Percentiles rank a stretch among this genome's conserved stretches.
Conservation (phyloP, 2,888 invertebrate species). For the Zele albiditarsus region DNA sequence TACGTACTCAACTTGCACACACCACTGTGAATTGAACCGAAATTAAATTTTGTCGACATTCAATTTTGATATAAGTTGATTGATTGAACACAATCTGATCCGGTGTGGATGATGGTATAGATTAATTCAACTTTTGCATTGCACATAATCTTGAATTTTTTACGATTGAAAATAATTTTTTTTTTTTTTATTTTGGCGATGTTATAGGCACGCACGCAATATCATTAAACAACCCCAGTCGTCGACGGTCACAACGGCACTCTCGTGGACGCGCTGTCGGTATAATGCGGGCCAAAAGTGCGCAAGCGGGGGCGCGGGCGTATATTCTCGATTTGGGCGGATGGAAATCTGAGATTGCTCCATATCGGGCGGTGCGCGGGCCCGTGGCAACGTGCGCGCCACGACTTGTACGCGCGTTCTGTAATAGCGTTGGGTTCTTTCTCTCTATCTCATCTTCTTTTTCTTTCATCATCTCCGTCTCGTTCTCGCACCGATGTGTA, state of each 20-base stretch:
- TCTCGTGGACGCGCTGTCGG: conserved; percentile 46
- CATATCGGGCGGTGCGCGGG: conserved; percentile 78
- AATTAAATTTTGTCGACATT: too few species aligned
- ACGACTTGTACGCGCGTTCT: conserved; percentile 56
- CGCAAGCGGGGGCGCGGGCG: conserved; percentile 67
- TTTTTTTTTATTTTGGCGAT: not conserved
- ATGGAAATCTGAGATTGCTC: conserved; percentile 82
- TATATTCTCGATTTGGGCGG: conserved; percentile 80
- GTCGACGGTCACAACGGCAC: conserved; percentile 50
- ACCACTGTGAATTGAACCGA: too few species aligned
- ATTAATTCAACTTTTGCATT: too few species aligned
- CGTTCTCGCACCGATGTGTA: conserved; percentile 6
- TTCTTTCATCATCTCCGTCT: conserved; percentile 33
- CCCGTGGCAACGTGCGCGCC: conserved; percentile 57
- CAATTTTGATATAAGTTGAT: too few species aligned
- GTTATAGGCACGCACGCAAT: conserved; percentile 20
- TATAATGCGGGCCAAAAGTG: conserved; percentile 41
- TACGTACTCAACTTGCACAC: too few species aligned
- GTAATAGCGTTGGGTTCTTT: conserved; percentile 61
- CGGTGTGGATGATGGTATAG: too few species aligned
- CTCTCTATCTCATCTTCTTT: conserved; percentile 29
- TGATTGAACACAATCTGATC: too few species aligned
- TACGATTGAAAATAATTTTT: not conserved
- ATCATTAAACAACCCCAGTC: conserved; percentile 47
- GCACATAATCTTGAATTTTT: not conserved